A percentile compares a stretch with the other conserved stretches of the same genome.
Conservation (phyloP, 2,888 invertebrate species). For the Campopleginae sp. region DNA sequence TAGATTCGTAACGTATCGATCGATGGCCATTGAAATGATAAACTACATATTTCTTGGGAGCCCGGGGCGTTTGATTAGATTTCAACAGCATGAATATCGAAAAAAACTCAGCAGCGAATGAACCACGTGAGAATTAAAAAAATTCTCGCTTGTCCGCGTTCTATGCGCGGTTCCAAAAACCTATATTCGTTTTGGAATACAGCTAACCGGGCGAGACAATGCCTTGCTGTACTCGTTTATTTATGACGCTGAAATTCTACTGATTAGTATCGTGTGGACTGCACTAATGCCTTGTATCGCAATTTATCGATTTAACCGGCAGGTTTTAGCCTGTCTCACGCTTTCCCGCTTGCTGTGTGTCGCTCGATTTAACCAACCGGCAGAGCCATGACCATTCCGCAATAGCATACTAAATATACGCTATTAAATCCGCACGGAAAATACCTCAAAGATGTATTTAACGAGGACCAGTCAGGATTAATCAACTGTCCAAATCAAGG, state of each 20-base stretch:
- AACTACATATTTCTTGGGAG: not conserved
- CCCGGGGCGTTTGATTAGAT: not conserved
- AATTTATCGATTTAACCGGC: constrained; percentile 84
- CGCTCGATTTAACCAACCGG: constrained; percentile 53
- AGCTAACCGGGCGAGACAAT: constrained; percentile 71
- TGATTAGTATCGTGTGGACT: constrained; percentile 84
- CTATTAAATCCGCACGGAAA: constrained; percentile 45
- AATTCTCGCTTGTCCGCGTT: not conserved
- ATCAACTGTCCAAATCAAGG: constrained; percentile 51
- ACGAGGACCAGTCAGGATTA: constrained; percentile 55
- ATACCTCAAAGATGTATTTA: constrained; percentile 53
- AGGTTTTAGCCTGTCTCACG: constrained; percentile 61
- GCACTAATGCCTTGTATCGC: constrained; percentile 84
- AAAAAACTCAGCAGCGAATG: not conserved
- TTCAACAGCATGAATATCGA: not conserved
- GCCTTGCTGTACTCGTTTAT: constrained; percentile 81
- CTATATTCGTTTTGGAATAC: constrained; percentile 37
- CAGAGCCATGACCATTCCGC: constrained; percentile 68
- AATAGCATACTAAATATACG: constrained; percentile 27
- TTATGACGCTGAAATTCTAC: constrained; percentile 84
- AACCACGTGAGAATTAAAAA: not conserved
- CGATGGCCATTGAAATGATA: not conserved
- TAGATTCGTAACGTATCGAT: not conserved
- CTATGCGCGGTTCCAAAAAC: constrained; percentile 70
- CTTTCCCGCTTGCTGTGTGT: constrained; percentile 59